Evolutionary conservation across 2,888 invertebrate genomes (phyloP), one percentile per base, ranked within the genome.

Genomic region (Apoderus coryli): DNA sequence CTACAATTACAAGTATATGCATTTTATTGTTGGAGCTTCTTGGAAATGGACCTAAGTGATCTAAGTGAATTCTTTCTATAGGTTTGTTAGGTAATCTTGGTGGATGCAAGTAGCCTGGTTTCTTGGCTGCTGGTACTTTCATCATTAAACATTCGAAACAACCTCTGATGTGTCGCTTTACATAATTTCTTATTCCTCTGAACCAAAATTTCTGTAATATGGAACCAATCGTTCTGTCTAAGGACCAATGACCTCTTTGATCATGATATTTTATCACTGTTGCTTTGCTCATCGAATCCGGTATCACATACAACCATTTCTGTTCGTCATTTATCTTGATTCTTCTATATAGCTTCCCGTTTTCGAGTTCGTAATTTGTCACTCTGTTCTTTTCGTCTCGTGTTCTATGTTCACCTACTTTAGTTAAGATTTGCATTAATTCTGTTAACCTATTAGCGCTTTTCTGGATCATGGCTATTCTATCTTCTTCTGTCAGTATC

Each of bases 141-240:
- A 25, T 31, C n/a, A 34, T 27, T 10, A 35, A n/a, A 32, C 40
- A 43, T 10, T 32, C 31, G 4, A 37, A 16, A 33, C 41, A 41
- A 25, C 22, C 30, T 14, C 23, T 16, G 3, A 42, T 36, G 19
- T 43, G 42, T 29, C 35, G 37, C 9, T 19, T 19, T 3, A 36
- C 22, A 25, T 42, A 39, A 2, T 16, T 10, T 16, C 31, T 22
- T 34, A 42, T 34, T 1, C 34, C n/a, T 6, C 25, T 7, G 27
- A 43, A 43, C 42, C 43, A 42, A 31, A 29, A 40, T 15, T 27
- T 34, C 12, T 22, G 22, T n/a, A 23, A 16, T 3, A 39, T 27
- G 6, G 13, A 12, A 11, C 29, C 27, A 12, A 24, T 25, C 7
- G 35, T 40, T 30, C 38, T 29, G 12, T 37, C 36, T 3, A 32